phyloP scores from a whole-genome alignment of 2,888 invertebrate genomes.

The Cantharis rufa region DNA sequence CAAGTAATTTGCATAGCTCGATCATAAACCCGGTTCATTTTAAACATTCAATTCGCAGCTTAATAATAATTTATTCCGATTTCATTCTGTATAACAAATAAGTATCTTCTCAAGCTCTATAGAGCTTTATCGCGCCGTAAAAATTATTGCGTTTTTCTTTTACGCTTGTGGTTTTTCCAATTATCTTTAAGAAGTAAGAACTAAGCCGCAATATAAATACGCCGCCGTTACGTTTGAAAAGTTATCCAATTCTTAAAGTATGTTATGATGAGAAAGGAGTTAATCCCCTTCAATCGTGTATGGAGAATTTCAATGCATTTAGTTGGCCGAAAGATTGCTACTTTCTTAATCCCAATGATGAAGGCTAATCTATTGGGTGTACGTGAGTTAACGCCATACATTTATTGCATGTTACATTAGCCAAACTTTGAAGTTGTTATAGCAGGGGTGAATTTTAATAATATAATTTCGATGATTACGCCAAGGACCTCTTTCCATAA shows the following conservation, averaged over 20 bases:
- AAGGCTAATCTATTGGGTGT: conserved; percentile 7
- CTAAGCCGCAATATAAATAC: background rate
- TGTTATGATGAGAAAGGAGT: conserved; percentile 9
- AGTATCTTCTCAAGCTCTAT: background rate
- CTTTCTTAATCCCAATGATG: conserved; percentile 18
- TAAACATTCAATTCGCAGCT: background rate
- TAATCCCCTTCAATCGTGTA: conserved; percentile 13
- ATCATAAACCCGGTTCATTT: background rate
- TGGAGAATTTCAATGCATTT: conserved; percentile 13
- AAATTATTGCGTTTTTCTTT: background rate
- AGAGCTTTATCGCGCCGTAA: background rate
- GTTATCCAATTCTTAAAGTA: background rate
- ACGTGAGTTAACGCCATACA: conserved; percentile 7
- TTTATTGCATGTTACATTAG: background rate
- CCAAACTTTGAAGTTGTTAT: background rate
- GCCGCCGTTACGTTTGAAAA: background rate
- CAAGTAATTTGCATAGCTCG: background rate
- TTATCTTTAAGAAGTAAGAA: background rate
- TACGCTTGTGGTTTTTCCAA: background rate
- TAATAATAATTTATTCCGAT: background rate
- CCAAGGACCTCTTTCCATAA: background rate
- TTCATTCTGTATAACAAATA: background rate
- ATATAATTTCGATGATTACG: background rate
- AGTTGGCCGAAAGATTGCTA: conserved; percentile 5
- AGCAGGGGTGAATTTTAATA: conserved; percentile 2